Percentiles rank a stretch among this genome's conserved stretches.
phyloP scores from a whole-genome alignment of 2,888 invertebrate genomes.

The Heliconius cydno region DNA sequence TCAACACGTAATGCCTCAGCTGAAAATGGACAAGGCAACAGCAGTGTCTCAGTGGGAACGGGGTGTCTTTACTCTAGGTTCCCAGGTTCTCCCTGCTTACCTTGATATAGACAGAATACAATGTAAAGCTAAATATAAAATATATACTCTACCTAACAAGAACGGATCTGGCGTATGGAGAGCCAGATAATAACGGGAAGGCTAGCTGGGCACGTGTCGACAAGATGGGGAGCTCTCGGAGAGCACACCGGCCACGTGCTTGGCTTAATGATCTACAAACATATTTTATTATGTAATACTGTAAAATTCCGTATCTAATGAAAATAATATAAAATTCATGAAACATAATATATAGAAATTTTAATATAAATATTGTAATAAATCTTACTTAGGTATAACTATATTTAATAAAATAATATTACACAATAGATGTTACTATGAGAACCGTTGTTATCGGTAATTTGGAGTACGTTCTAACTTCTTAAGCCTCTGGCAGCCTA shows the following conservation, averaged over 20 bases:
- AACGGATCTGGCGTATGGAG: constrained; percentile 84
- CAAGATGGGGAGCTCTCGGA: constrained; percentile 83
- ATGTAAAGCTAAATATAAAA: background rate
- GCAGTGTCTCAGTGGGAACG: no score
- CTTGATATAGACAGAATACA: no score
- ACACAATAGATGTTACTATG: no score
- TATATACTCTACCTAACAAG: constrained; percentile 75
- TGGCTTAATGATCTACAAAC: constrained; percentile 68
- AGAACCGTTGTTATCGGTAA: no score
- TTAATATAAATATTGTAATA: background rate
- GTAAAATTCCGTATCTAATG: background rate
- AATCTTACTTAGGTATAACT: no score
- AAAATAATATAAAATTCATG: background rate
- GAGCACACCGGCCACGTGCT: constrained; percentile 77
- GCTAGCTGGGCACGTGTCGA: constrained; percentile 83
- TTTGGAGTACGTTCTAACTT: no score
- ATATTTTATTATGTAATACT: background rate
- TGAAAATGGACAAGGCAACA: no score
- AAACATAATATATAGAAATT: background rate
- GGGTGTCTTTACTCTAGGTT: no score
- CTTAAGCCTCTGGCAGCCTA: no score
- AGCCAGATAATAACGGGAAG: constrained; percentile 81
- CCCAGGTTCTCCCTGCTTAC: no score
- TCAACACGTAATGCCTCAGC: no score
- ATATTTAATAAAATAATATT: no score